Conservation (phyloP, 2,113 vertebrate species). For the Cephalopholis sonnerati region DNA sequence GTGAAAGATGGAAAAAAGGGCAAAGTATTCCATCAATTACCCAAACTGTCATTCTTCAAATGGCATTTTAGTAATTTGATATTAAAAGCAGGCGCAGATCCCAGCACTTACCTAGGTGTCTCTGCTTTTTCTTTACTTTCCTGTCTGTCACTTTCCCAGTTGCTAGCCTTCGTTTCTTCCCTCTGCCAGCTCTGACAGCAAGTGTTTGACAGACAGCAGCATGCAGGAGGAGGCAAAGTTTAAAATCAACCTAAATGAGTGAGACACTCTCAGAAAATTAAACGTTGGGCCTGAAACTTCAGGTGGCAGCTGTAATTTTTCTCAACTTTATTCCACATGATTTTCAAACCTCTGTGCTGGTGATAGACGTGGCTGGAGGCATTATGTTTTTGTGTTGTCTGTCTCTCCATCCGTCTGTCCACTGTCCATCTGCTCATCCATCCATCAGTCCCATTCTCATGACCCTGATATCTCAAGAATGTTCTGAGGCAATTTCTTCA, state of each 20-base stretch:
- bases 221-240: not conserved
- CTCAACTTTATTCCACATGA: not conserved
- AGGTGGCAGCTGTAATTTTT: no score
- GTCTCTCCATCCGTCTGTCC: no score
- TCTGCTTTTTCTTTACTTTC: not conserved
- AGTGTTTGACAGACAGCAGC: not conserved
- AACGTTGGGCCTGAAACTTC: not conserved
- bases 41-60: not conserved
- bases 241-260: not conserved
- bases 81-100: not conserved
- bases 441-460: no score
- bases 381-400: no score
- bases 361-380: no score
- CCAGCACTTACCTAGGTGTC: no score
- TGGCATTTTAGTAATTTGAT: not conserved
- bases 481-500: no score
- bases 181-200: not conserved
- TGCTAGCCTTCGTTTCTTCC: not conserved
- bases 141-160: not conserved
- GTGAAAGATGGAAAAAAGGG: not conserved
- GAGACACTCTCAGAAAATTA: no score
- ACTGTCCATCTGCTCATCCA: no score
- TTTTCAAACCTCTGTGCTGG: no score
- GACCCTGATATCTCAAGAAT: no score
- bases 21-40: not conserved